Evolutionary conservation across 2,113 vertebrate species (phyloP).

Genomic region (Platysteira castanea): DNA sequence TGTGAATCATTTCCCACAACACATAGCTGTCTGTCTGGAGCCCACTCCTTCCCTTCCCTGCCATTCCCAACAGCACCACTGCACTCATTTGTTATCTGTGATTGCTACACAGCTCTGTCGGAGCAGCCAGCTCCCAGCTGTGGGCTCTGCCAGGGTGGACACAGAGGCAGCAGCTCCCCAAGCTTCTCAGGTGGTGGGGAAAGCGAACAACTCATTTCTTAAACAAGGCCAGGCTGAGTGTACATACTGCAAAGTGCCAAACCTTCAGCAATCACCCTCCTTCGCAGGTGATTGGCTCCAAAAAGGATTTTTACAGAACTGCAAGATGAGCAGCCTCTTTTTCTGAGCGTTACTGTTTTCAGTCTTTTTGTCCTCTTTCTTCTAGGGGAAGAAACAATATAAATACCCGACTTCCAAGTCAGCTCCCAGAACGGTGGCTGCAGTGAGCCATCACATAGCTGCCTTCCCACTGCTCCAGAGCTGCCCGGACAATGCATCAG

Average conservation of each 20-base stretch:
- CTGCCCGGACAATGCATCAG: not conserved
- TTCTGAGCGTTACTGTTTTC: not conserved
- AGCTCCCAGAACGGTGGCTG: not conserved
- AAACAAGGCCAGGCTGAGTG: not conserved
- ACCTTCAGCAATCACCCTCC: not conserved
- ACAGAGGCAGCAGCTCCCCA: not conserved
- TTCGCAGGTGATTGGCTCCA: fast-evolving
- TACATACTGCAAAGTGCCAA: not conserved
- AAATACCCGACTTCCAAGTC: not conserved
- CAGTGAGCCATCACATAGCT: not conserved
- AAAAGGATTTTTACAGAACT: not conserved
- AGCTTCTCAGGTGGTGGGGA: not conserved
- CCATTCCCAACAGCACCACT: not conserved
- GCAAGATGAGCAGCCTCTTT: not conserved
- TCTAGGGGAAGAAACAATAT: not conserved
- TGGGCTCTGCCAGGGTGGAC: not conserved
- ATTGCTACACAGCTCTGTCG: not conserved
- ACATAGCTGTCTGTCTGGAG: slow-evolving; percentile 8
- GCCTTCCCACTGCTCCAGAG: not conserved
- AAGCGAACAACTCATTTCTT: not conserved
- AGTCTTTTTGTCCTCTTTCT: not conserved
- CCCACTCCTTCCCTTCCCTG: not conserved
- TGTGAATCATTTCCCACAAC: slow-evolving; percentile 32
- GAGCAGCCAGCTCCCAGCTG: not conserved
- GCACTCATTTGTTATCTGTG: not conserved